These are phyloP conservation scores for Nerophis lumbriciformis DNA, from an alignment of 2,113 vertebrate genomes.

Conservation along the genomic window DNA sequence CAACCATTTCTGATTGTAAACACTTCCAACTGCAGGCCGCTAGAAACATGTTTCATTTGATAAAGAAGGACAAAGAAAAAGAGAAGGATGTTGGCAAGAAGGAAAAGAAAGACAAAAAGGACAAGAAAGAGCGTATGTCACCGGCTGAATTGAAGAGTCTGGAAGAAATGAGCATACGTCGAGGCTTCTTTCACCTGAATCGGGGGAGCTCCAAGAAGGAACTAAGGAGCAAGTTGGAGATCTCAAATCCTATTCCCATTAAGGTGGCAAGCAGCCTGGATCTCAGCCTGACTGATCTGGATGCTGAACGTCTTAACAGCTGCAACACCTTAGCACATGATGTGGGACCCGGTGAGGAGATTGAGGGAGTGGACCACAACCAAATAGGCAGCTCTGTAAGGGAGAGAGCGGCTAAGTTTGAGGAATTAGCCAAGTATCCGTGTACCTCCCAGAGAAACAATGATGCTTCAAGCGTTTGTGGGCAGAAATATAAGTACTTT, in stretches of 20 bases:
- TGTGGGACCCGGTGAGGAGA: slow-evolving; percentile 76
- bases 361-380: slow-evolving; percentile 43
- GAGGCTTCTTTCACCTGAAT: slow-evolving; percentile 90
- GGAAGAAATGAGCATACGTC: slow-evolving; percentile 90
- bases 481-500: slow-evolving; percentile 64
- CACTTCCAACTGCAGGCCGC: neutral
- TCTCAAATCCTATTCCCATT: slow-evolving; percentile 92
- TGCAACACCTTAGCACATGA: slow-evolving; percentile 73
- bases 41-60: slow-evolving; percentile 80
- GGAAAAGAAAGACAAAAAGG: slow-evolving; percentile 90
- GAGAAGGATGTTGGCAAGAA: slow-evolving; percentile 80
- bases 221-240: slow-evolving; percentile 81
- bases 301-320: slow-evolving; percentile 71
- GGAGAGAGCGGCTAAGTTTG: slow-evolving; percentile 85
- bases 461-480: slow-evolving; percentile 72
- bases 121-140: slow-evolving; percentile 95
- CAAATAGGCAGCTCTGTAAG: slow-evolving; percentile 79
- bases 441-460: slow-evolving; percentile 79
- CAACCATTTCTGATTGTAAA: slow-evolving; percentile 1
- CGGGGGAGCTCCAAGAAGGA: slow-evolving; percentile 85
- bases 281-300: slow-evolving; percentile 78
- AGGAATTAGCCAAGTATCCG: slow-evolving; percentile 79
- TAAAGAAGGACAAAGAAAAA: slow-evolving; percentile 89
- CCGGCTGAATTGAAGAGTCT: slow-evolving; percentile 87
- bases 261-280: slow-evolving; percentile 85